Conservation (phyloP, 2,113 vertebrate genomes). For the Muntiacus reevesi region DNA sequence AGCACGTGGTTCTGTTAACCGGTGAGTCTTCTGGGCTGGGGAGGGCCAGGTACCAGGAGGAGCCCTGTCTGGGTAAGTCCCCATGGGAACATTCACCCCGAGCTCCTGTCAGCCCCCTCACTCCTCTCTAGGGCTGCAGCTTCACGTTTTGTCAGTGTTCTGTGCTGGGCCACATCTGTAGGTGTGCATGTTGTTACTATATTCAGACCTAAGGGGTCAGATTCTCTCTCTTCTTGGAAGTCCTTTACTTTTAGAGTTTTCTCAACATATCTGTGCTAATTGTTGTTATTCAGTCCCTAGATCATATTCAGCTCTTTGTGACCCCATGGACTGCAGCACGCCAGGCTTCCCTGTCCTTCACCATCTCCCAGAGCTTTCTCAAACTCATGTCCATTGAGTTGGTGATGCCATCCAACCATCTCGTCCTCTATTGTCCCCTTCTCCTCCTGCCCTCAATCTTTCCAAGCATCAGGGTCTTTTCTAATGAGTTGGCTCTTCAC, state of each 20-base stretch:
- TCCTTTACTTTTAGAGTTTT: background rate
- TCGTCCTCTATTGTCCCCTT: background rate
- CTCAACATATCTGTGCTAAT: background rate
- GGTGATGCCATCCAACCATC: background rate
- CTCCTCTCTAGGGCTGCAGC: background rate
- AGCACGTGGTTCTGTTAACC: background rate
- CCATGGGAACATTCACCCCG: accelerated
- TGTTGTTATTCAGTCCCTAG: background rate
- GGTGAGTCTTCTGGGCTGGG: background rate
- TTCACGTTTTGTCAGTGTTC: accelerated
- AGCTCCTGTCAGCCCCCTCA: background rate
- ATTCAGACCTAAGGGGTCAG: accelerated
- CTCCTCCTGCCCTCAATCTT: background rate
- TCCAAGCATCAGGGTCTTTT: background rate
- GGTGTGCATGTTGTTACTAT: background rate
- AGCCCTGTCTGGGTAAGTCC: background rate
- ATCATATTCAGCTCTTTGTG: background rate
- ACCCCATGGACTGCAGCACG: accelerated
- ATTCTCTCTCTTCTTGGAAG: background rate
- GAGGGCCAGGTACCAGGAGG: accelerated
- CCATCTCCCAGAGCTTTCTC: background rate
- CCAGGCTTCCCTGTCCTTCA: background rate
- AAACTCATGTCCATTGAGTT: background rate
- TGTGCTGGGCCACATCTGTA: accelerated
- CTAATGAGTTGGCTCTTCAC: background rate